Conservation (phyloP, 2,888 invertebrate species). For the Calameuta idolon region DNA sequence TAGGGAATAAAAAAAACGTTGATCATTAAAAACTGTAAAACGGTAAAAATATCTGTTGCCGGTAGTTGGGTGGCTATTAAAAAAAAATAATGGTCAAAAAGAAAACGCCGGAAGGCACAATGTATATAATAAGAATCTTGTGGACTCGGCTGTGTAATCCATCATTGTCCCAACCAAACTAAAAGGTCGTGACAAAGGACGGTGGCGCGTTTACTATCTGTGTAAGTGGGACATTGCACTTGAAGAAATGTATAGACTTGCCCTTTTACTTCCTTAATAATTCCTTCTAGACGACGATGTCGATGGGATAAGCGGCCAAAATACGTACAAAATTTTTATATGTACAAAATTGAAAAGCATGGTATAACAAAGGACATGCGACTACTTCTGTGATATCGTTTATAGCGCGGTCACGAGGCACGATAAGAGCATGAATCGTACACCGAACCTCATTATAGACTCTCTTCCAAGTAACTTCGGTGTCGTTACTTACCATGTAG, state of each 20-base stretch:
- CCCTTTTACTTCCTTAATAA: neutral
- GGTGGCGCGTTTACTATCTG: constrained; percentile 18
- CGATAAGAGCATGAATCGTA: neutral
- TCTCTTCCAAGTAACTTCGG: neutral
- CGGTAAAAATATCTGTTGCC: neutral
- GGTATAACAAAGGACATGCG: neutral
- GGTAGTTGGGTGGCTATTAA: neutral
- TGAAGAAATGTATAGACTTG: neutral
- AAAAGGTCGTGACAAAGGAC: constrained; percentile 24
- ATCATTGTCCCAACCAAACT: constrained; percentile 21
- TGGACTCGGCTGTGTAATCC: constrained; percentile 8
- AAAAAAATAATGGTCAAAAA: neutral
- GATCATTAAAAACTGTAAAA: neutral
- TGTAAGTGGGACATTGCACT: neutral
- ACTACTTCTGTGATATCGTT: neutral
- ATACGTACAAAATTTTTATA: neutral
- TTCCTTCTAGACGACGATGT: neutral
- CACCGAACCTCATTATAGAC: neutral
- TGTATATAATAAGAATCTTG: neutral
- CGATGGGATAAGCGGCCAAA: neutral
- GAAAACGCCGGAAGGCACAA: neutral
- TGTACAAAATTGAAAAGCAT: neutral
- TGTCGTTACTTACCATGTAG: neutral
- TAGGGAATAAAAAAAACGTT: neutral
- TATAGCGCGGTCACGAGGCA: neutral